These are phyloP conservation scores for Toxonevra muliebris DNA, from an alignment of 2,888 invertebrate genomes.

Conservation along the genomic window DNA sequence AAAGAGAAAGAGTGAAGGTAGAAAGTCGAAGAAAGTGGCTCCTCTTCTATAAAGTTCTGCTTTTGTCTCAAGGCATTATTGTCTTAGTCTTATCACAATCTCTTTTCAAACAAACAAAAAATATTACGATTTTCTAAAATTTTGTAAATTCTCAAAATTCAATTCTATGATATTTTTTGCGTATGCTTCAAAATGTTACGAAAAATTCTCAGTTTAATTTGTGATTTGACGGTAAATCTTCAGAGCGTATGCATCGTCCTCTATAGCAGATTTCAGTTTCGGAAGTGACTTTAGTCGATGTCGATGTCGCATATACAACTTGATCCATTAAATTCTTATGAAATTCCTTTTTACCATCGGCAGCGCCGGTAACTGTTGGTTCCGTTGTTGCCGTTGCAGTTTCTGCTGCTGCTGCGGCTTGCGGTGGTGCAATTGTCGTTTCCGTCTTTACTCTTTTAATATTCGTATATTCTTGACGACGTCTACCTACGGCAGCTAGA, in stretches of 20 bases:
- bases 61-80: no score
- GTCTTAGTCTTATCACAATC: conserved; percentile 37
- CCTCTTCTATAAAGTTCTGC: no score
- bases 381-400: conserved; percentile 32
- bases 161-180: no score
- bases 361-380: conserved; percentile 41
- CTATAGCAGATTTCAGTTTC: conserved; percentile 90
- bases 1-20: no score
- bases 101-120: conserved; percentile 11
- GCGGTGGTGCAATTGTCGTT: conserved; percentile 46
- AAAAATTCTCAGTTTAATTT: conserved; percentile 55
- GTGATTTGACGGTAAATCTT: conserved; percentile 61
- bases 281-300: conserved; percentile 83
- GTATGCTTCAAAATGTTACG: no score
- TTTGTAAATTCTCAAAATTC: no score
- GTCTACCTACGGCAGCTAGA: conserved; percentile 51
- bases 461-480: conserved; percentile 61
- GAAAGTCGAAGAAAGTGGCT: no score
- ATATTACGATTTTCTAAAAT: no score
- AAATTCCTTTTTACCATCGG: conserved; percentile 50
- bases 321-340: conserved; percentile 63
- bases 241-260: conserved; percentile 82
- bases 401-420: conserved; percentile 36
- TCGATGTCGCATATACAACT: conserved; percentile 72
- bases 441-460: conserved; percentile 56